These are phyloP conservation scores for Idris sp. DNA, from an alignment of 1,140 invertebrate species.

Conservation along the genomic window DNA sequence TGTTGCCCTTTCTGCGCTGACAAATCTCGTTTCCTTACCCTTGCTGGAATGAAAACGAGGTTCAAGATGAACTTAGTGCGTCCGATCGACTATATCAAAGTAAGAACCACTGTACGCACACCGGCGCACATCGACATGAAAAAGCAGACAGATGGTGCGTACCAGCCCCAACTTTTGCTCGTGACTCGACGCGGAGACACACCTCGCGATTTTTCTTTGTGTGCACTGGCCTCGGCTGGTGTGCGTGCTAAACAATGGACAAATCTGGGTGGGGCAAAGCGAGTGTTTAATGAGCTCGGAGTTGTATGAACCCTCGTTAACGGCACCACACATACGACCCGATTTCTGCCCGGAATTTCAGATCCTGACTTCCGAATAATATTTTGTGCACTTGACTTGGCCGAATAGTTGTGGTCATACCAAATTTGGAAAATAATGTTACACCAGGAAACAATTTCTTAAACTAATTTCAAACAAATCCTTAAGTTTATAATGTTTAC, in stretches of 20 bases:
- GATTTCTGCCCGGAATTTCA: constrained; percentile 30
- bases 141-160: constrained; percentile 63
- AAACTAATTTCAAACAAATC: too few relatives aligned
- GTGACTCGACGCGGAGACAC: constrained; percentile 34
- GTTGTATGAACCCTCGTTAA: constrained; percentile 63
- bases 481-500: too few relatives aligned
- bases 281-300: constrained; percentile 78
- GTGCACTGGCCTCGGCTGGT: constrained; percentile 28
- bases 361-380: constrained; percentile 34
- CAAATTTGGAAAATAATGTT: too few relatives aligned
- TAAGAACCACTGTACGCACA: constrained; percentile 69
- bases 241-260: constrained; percentile 37
- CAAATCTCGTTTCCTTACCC: constrained; percentile 66
- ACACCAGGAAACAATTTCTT: too few relatives aligned
- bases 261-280: constrained; percentile 68
- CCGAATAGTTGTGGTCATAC: constrained; percentile 24
- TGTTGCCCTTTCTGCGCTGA: constrained; percentile 30
- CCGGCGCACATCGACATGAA: constrained; percentile 14
- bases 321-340: constrained; percentile 22
- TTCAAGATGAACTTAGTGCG: constrained; percentile 64
- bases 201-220: constrained; percentile 41
- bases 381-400: constrained; percentile 42
- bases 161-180: constrained; percentile 41
- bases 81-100: constrained; percentile 67
- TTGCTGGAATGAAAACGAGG: constrained; percentile 46